Evolutionary conservation across 2,888 invertebrate species (phyloP).

Genomic region (Lepas anatifera): DNA sequence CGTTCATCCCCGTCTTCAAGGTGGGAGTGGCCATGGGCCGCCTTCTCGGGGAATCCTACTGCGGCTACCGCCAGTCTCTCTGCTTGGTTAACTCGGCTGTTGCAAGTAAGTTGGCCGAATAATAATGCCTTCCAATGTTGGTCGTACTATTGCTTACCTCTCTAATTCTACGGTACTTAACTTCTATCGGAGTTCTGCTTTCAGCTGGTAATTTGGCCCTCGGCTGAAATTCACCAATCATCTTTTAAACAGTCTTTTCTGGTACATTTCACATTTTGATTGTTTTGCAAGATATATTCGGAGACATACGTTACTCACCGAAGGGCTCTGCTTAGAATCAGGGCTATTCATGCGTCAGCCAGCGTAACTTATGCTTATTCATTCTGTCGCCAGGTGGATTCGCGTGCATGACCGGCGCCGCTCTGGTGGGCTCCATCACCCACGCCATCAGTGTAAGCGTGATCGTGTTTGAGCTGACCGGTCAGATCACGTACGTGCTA

Average conservation of each 20-base stretch:
- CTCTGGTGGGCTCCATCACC: constrained; percentile 91
- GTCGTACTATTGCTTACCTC: too few species aligned
- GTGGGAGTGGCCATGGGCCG: constrained; percentile 91
- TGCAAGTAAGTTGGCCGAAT: neutral
- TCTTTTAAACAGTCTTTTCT: too few species aligned
- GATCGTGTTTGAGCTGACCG: constrained; percentile 97
- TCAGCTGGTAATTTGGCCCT: too few species aligned
- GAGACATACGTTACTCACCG: too few species aligned
- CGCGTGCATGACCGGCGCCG: constrained; percentile 77
- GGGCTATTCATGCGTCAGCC: too few species aligned
- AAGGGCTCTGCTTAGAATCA: too few species aligned
- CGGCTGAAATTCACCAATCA: too few species aligned
- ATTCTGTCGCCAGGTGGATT: neutral
- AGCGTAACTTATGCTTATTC: neutral
- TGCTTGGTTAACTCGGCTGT: neutral
- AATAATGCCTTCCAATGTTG: too few species aligned
- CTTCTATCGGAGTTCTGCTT: too few species aligned
- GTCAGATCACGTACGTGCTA: constrained; percentile 91
- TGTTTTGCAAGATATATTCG: too few species aligned
- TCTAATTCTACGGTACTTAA: too few species aligned
- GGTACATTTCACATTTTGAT: too few species aligned
- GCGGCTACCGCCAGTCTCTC: constrained; percentile 29
- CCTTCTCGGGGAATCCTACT: constrained; percentile 76
- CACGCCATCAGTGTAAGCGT: constrained; percentile 96
- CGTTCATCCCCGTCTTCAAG: constrained; percentile 95